Conservation (phyloP, 2,888 invertebrate species). For the Chydorus sphaericus region DNA sequence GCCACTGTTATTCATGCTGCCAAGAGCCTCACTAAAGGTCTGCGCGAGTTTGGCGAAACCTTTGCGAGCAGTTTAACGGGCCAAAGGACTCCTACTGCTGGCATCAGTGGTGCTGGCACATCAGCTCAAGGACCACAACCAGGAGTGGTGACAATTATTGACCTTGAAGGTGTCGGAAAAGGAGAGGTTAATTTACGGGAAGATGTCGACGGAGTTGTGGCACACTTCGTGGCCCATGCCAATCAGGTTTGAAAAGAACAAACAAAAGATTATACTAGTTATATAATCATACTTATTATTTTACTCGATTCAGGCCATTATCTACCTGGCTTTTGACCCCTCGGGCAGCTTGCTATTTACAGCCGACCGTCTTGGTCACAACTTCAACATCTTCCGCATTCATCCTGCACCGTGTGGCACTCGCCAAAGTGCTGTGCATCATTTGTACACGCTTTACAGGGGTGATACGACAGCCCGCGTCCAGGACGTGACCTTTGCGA, state of each 20-base stretch:
- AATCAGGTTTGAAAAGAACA: no score
- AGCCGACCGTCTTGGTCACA: constrained; percentile 81
- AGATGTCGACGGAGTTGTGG: constrained; percentile 57
- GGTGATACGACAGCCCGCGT: constrained; percentile 88
- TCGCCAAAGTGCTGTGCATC: constrained; percentile 75
- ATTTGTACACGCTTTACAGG: constrained; percentile 82
- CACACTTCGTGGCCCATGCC: constrained; percentile 73
- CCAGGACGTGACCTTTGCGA: constrained; percentile 79
- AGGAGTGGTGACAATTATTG: constrained; percentile 76
- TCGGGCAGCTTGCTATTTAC: constrained; percentile 80
- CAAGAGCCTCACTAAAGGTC: constrained; percentile 78
- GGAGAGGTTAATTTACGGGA: constrained; percentile 43
- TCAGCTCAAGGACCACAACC: constrained; percentile 44
- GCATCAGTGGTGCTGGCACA: background rate
- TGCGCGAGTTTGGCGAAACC: constrained; percentile 77
- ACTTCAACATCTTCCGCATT: constrained; percentile 89
- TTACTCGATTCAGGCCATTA: no score
- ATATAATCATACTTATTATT: no score
- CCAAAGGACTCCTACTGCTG: constrained; percentile 18
- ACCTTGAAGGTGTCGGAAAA: constrained; percentile 44
- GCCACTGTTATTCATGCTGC: constrained; percentile 89
- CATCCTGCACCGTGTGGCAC: constrained; percentile 84
- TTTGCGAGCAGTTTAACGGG: constrained; percentile 81
- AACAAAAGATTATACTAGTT: no score
- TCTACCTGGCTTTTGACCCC: constrained; percentile 77